Percentiles rank a stretch among this genome's conserved stretches.
Conservation (phyloP, 2,113 vertebrate species). For the Etia nguti region DNA sequence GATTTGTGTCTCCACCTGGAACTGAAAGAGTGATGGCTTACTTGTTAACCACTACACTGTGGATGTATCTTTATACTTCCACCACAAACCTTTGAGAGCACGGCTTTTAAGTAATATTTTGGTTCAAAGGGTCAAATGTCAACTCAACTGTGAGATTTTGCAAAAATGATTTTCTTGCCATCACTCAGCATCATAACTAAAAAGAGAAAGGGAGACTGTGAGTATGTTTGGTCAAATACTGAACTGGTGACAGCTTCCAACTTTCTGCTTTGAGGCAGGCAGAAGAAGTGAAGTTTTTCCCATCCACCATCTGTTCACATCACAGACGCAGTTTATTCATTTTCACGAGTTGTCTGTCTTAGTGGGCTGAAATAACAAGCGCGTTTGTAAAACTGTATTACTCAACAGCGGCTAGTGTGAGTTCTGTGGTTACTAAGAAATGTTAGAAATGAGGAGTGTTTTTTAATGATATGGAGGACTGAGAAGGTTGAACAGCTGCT, state of each 20-base stretch:
- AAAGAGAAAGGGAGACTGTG: not conserved
- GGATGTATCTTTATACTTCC: too few species aligned
- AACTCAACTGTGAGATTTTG: not conserved
- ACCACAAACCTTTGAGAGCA: too few species aligned
- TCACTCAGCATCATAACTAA: not conserved
- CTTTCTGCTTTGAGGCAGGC: not conserved
- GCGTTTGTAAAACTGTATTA: not conserved
- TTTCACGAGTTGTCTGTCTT: not conserved
- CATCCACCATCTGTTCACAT: not conserved
- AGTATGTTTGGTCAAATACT: not conserved
- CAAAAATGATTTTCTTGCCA: not conserved
- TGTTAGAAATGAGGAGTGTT: not conserved
- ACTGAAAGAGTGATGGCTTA: not conserved
- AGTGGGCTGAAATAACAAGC: not conserved
- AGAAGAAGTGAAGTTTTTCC: not conserved
- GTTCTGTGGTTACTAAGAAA: not conserved
- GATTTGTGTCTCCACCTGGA: not conserved
- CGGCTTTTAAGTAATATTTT: too few species aligned
- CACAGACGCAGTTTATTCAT: not conserved
- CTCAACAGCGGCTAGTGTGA: not conserved
- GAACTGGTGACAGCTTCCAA: not conserved
- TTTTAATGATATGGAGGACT: slow-evolving; percentile 42
- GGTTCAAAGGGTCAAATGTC: too few species aligned
- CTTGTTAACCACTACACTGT: too few species aligned
- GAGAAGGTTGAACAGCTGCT: slow-evolving; percentile 65